These are phyloP conservation scores for Coregonus sp. DNA, from an alignment of 2,797 vertebrate species.

Conservation along the genomic window DNA sequence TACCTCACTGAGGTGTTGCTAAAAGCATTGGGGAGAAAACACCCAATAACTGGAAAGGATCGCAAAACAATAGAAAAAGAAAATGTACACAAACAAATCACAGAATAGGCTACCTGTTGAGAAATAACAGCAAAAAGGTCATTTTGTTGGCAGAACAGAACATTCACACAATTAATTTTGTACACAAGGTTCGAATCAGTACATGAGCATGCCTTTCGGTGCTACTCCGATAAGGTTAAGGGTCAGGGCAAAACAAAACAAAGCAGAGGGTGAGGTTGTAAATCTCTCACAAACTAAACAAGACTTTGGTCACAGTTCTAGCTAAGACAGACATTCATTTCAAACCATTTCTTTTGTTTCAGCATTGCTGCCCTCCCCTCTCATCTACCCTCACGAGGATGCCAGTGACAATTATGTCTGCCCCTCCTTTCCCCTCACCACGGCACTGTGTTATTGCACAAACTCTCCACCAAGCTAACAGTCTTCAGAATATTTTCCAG, in stretches of 20 bases:
- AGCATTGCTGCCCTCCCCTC: not conserved
- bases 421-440: not conserved
- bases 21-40: conserved; percentile 3
- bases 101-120: not conserved
- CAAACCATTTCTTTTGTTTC: conserved; percentile 5
- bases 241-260: not conserved
- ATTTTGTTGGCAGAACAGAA: conserved; percentile 5
- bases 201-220: not conserved
- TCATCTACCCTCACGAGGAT: not conserved
- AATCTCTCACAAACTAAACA: not conserved
- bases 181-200: not conserved
- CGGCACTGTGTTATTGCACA: conserved; percentile 6
- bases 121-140: not conserved
- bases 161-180: conserved; percentile 5
- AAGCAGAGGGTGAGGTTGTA: not conserved
- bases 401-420: not conserved
- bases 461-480: not conserved
- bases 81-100: not conserved
- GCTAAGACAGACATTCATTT: conserved; percentile 7
- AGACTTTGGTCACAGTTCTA: conserved; percentile 18
- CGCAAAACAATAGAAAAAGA: conserved; percentile 1
- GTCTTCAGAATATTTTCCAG: not conserved
- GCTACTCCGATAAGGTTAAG: not conserved
- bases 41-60: not conserved
- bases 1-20: conserved; percentile 12